Evolutionary conservation across 2,888 invertebrate species (phyloP).

Genomic region (Nomada lathburiana): DNA sequence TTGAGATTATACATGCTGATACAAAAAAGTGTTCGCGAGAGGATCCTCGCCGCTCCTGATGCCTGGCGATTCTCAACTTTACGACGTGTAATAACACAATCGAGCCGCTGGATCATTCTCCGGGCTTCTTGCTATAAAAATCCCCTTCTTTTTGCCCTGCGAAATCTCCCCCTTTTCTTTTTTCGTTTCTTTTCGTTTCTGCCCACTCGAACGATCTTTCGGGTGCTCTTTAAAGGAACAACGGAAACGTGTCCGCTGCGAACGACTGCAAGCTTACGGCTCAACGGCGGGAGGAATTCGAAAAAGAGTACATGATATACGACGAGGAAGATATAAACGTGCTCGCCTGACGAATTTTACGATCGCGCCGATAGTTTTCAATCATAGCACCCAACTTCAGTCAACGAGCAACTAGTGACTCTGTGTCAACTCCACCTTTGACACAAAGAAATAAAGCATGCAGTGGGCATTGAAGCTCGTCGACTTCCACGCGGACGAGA

Average conservation of each 20-base stretch:
- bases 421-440: background rate
- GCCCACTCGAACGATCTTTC: constrained; percentile 9
- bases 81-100: constrained; percentile 56
- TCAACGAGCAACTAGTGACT: background rate
- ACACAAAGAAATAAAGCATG: no score
- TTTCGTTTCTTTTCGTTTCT: background rate
- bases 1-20: constrained; percentile 61
- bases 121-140: constrained; percentile 20
- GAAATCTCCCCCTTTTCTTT: background rate
- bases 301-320: background rate
- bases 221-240: background rate
- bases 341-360: background rate
- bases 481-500: background rate
- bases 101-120: constrained; percentile 44
- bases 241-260: background rate
- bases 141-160: constrained; percentile 14
- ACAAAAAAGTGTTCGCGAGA: constrained; percentile 43
- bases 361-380: background rate
- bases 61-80: constrained; percentile 66
- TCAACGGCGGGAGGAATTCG: background rate
- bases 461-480: background rate
- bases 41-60: constrained; percentile 29
- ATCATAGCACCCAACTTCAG: no score
- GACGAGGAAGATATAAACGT: background rate
- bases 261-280: background rate